These are phyloP conservation scores for Hylaeus volcanicus DNA, from an alignment of 1,140 invertebrate species.

Conservation along the genomic window DNA sequence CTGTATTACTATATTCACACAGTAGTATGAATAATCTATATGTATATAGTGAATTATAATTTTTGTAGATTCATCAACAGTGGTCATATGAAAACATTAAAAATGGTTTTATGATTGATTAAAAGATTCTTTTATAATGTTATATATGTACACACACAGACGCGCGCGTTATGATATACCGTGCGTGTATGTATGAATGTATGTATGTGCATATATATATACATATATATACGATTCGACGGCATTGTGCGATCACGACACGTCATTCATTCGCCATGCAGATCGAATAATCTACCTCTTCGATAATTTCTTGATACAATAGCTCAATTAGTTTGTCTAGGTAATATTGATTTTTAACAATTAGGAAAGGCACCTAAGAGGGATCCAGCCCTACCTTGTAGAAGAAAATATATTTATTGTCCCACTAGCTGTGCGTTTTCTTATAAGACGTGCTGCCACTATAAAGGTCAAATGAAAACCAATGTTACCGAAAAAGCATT, in stretches of 20 bases:
- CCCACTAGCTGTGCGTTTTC: constrained; percentile 86
- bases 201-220: no score
- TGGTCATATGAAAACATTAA: constrained; percentile 1
- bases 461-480: constrained; percentile 74
- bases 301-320: constrained; percentile 27
- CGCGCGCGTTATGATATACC: constrained; percentile 15
- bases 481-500: constrained; percentile 39
- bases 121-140: constrained; percentile 27
- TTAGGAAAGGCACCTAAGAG: constrained; percentile 72
- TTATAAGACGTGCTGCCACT: constrained; percentile 87
- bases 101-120: neutral
- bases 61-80: constrained; percentile 1
- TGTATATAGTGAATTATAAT: neutral
- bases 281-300: constrained; percentile 33
- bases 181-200: constrained; percentile 53
- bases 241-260: constrained; percentile 52
- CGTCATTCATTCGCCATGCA: constrained; percentile 40
- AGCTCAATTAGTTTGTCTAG: constrained; percentile 64
- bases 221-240: constrained; percentile 37
- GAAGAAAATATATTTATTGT: constrained; percentile 87
- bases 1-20: neutral
- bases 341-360: constrained; percentile 61
- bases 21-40: neutral
- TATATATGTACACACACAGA: constrained; percentile 15
- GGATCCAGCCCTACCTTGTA: constrained; percentile 76